Base-by-base conservation (phyloP, 1,140 invertebrate genomes). In the Macrotrachela quadricornifera region DNA sequence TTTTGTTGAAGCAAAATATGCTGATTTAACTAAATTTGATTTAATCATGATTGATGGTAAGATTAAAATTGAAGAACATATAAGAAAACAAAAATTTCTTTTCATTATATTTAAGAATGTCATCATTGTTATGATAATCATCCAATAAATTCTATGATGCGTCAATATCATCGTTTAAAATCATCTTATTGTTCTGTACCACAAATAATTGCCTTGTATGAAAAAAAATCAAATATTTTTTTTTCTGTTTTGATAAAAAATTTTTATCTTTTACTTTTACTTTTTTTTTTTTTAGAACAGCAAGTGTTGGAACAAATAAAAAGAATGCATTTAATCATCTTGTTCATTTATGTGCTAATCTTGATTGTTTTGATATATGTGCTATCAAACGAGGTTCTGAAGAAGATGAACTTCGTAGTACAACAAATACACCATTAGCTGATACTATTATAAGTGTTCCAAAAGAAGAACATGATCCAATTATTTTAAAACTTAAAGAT, bases 91-190 rank as follows among this genome's bases (percentile, higher is more conserved):
- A 30, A 30, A 30, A 30, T 8, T 4, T 30, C 18, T 6, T 38
- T 51, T 44, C 10, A 44, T 13, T 43, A 44, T 37, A 44, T 51
- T 44, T 41, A 51, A n/a, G 49, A 51, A 18, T 51, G 49, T 44
- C 49, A 51, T 45, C 49, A 51, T 14, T 44, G 41, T 14, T 15
- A 51, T 15, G 49, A 51, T 16, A 44, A 30, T 1, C 49, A 51
- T 45, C 49, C 49, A 15, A 44, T 44, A 13, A 51, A 51, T 45
- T 41, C 44, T 15, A 43, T 51, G 10, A 51, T 51, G 49, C 44
- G 36, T 44, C 16, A 44, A 16, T 51, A 51, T 37, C 37, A 43
- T 44, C 21, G 21, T 4, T 30, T 30, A 30, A 30, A 30, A 30
- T 30, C 21, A 30, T 30, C 21, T 30, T 2, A 8, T 30, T 4